Conservation (phyloP, 2,797 vertebrate species). For the Cynopterus sphinx region DNA sequence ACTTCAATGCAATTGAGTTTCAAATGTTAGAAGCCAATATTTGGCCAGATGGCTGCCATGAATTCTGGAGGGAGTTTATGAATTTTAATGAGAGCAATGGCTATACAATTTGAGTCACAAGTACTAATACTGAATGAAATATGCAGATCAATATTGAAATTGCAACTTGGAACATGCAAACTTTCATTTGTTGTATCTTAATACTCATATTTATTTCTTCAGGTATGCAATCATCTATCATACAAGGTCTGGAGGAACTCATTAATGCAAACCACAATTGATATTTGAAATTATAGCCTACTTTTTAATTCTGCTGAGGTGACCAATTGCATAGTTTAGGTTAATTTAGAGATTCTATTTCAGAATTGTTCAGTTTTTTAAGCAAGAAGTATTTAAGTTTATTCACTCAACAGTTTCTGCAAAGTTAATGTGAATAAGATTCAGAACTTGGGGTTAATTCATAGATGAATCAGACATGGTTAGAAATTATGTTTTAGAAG, state of each 20-base stretch:
- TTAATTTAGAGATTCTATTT: constrained; percentile 40
- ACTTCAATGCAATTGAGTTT: constrained; percentile 76
- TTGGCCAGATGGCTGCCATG: constrained; percentile 75
- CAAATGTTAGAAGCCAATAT: constrained; percentile 75
- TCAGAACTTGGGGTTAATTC: neutral
- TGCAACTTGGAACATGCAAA: neutral
- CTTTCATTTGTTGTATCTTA: constrained; percentile 55
- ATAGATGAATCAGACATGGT: neutral
- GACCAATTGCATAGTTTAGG: constrained; percentile 1
- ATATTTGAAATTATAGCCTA: constrained; percentile 38
- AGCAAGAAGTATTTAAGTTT: constrained; percentile 31
- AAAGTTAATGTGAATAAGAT: constrained; percentile 31
- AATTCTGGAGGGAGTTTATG: constrained; percentile 69
- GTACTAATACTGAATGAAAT: constrained; percentile 65
- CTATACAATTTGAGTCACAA: constrained; percentile 55
- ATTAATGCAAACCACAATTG: constrained; percentile 59
- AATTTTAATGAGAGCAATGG: constrained; percentile 71
- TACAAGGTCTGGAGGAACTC: neutral
- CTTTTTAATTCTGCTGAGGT: constrained; percentile 49
- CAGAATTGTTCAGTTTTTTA: constrained; percentile 18
- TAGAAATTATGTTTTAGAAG: neutral
- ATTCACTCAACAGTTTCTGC: constrained; percentile 1
- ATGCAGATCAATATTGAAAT: constrained; percentile 63
- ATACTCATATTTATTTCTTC: constrained; percentile 32
- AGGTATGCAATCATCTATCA: constrained; percentile 35